Evolutionary conservation across 2,797 vertebrate species (phyloP).

Genomic region (Hyperoplus lanceolatus): DNA sequence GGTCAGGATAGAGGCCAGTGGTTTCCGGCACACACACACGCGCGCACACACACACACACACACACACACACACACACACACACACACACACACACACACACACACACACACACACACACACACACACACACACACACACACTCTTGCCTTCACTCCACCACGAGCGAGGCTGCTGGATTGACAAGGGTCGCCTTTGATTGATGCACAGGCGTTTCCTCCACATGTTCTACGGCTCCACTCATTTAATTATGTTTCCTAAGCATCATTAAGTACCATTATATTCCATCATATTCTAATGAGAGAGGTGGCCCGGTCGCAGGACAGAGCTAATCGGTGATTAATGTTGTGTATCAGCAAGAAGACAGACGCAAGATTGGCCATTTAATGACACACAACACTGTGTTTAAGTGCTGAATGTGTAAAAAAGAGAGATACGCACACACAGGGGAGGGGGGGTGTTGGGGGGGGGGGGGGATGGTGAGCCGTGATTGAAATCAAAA

Average conservation of each 20-base stretch:
- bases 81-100: constrained; percentile 48
- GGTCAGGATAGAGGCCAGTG: constrained; percentile 83
- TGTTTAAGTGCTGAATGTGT: constrained; percentile 95
- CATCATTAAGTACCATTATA: constrained; percentile 99
- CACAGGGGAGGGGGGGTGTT: constrained; percentile 85
- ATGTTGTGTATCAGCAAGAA: constrained; percentile 99
- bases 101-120: constrained; percentile 48
- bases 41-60: constrained; percentile 49
- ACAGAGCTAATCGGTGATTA: constrained; percentile 99
- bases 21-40: constrained; percentile 63
- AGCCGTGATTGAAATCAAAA: constrained; percentile 61
- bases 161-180: constrained; percentile 69
- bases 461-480: constrained; percentile 73
- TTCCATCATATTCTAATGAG: constrained; percentile 97
- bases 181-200: constrained; percentile 87
- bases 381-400: constrained; percentile 95
- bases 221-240: constrained; percentile 88
- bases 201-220: constrained; percentile 81
- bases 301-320: constrained; percentile 94
- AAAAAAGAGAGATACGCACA: constrained; percentile 63
- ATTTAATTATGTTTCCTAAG: constrained; percentile 91
- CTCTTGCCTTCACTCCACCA: constrained; percentile 16
- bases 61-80: constrained; percentile 47
- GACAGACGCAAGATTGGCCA: constrained; percentile 92
- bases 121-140: constrained; percentile 34